phyloP scores from a whole-genome alignment of 2,797 vertebrate genomes.

The Labeo calbasu region DNA sequence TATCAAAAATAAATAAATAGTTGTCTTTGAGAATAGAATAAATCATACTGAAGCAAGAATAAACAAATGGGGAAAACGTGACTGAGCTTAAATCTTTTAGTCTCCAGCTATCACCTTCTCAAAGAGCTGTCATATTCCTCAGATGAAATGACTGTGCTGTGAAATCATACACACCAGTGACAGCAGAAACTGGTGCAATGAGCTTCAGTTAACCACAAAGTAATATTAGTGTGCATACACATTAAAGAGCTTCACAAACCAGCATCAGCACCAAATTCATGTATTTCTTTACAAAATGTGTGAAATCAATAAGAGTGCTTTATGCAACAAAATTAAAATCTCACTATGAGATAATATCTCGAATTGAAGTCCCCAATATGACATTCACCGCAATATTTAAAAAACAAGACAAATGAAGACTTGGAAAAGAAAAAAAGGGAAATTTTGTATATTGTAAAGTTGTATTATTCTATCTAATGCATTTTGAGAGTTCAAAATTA shows the following conservation, averaged over 20 bases:
- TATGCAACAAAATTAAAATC: too few relatives aligned
- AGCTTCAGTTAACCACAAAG: background rate
- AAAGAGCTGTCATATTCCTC: constrained; percentile 2
- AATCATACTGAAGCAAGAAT: background rate
- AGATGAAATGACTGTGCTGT: background rate
- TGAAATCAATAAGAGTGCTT: background rate
- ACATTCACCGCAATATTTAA: too few relatives aligned
- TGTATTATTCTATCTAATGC: too few relatives aligned
- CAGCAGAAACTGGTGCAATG: background rate
- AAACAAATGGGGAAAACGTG: background rate
- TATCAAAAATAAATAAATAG: background rate
- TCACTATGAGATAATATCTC: too few relatives aligned
- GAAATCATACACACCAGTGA: background rate
- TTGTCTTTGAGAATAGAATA: background rate
- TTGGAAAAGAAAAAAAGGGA: too few relatives aligned
- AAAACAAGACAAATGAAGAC: too few relatives aligned
- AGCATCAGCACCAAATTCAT: background rate
- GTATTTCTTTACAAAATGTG: background rate
- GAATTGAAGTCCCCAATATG: too few relatives aligned
- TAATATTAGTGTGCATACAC: background rate
- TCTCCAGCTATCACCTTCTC: background rate
- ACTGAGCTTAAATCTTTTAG: background rate
- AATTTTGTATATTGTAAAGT: too few relatives aligned
- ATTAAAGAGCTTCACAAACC: background rate
- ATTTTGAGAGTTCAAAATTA: too few relatives aligned